Base-by-base conservation (phyloP, 2,113 vertebrate species). In the Ictalurus punctatus region DNA sequence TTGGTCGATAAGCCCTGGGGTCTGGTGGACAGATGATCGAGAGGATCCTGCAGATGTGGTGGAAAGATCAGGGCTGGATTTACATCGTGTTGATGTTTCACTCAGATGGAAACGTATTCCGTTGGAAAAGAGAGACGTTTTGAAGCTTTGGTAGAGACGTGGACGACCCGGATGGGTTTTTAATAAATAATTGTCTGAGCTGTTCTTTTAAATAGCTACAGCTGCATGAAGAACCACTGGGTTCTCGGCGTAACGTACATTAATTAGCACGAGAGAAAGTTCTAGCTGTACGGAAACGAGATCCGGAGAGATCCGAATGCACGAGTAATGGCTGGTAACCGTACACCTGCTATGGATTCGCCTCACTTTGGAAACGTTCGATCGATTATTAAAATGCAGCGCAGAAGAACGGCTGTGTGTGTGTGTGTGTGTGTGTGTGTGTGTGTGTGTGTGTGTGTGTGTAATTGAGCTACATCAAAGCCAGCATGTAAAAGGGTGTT, bases 381-480 rank as follows among this genome's bases (percentile, higher is more conserved):
- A 89, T 91, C 88, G 88, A 91, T 91, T 89, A 89, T 91, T 89
- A 88, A 83, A 91, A 87, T 82, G n/a, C 37, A 40, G 27, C 12
- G 85, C 76, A 83, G 37, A 59, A 83, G 34, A 34, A 88, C 5
- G 37, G 69, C 34, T 34, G 34, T 34, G 34, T 34, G 34, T 34
- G 34, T 34, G 34, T 34, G 34, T 34, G 78, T 80, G 27, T 80
- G 48, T 80, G 56, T 61, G 56, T 61, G 17, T 25, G 58, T 61
- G 73, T 44, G 73, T 83, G 17, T 84, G 82, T 44, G 58, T 84
- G 58, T 84, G 27, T 84, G 83, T n/a, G 37, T 69, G 63, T 85
- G 83, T 91, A 87, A 91, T 89, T 89, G 90, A 91, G 88, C 90
- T 87, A 83, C 88, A 88, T 89, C 87, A 89, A 91, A 84, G 65